These are phyloP conservation scores for Mythimna lalbum DNA, from an alignment of 2,888 invertebrate species.

Conservation along the genomic window DNA sequence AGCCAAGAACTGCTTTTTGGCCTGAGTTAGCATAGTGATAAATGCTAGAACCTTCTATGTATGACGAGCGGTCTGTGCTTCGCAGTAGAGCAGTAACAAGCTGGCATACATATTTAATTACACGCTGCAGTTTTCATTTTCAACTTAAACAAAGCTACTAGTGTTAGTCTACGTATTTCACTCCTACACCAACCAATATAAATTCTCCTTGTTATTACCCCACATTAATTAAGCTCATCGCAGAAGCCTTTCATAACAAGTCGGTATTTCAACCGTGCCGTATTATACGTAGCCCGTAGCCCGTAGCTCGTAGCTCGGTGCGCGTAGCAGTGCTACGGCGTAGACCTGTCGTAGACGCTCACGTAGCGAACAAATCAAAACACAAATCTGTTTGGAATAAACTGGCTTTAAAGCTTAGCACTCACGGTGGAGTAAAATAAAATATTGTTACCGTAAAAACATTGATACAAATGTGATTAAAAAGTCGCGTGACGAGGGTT, in stretches of 20 bases:
- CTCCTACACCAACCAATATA: slow-evolving; percentile 7
- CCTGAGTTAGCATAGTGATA: too few relatives aligned
- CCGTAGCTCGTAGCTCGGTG: slow-evolving; percentile 57
- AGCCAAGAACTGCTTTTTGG: too few relatives aligned
- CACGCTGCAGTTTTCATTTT: too few relatives aligned
- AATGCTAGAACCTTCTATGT: too few relatives aligned
- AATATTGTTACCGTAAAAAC: not conserved
- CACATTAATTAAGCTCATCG: slow-evolving; percentile 49
- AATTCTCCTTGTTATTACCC: slow-evolving; percentile 35
- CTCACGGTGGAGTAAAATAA: slow-evolving; percentile 1
- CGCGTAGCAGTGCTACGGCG: slow-evolving; percentile 46
- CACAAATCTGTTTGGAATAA: slow-evolving; percentile 57
- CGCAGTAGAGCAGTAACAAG: too few relatives aligned
- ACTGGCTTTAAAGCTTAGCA: slow-evolving; percentile 28
- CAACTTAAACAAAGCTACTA: too few relatives aligned
- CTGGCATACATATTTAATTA: too few relatives aligned
- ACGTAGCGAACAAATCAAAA: slow-evolving; percentile 62
- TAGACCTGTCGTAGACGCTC: slow-evolving; percentile 64
- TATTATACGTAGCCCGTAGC: slow-evolving; percentile 51
- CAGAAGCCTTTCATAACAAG: slow-evolving; percentile 54
- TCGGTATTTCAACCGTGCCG: slow-evolving; percentile 31
- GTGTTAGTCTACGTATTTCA: slow-evolving; percentile 3
- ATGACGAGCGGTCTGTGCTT: too few relatives aligned
- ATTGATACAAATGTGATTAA: slow-evolving; percentile 6
- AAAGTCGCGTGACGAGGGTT: not conserved